phyloP scores from a whole-genome alignment of 92 coral and sea anemone genomes.

The Micromussa lordhowensis region DNA sequence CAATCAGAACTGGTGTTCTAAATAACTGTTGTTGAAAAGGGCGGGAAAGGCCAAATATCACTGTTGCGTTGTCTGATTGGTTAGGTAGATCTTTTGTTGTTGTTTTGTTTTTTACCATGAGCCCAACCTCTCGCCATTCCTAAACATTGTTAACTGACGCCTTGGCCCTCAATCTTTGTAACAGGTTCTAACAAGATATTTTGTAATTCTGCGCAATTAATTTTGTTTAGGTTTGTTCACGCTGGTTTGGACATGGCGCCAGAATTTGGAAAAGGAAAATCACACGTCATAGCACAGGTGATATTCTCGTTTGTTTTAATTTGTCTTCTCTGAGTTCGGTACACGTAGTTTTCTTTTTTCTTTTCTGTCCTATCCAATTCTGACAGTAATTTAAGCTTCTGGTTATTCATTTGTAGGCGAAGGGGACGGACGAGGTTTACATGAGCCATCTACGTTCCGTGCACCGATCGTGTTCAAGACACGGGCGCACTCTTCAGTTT shows the following conservation, averaged over 20 bases:
- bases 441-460: conserved; percentile 66
- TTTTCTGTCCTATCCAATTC: background rate
- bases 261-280: conserved; percentile 85
- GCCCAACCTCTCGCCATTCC: background rate
- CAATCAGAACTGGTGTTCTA: no score
- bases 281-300: conserved; percentile 77
- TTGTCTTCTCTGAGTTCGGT: background rate
- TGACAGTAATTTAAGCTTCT: background rate
- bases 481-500: conserved; percentile 82
- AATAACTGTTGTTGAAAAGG: background rate
- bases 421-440: conserved; percentile 73
- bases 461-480: conserved; percentile 63
- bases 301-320: background rate
- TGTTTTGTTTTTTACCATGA: no score
- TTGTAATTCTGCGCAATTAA: background rate
- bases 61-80: background rate
- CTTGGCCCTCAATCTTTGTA: background rate
- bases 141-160: background rate
- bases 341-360: background rate
- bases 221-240: conserved; percentile 78
- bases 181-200: background rate
- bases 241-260: conserved; percentile 82
- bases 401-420: conserved; percentile 46
- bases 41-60: background rate
- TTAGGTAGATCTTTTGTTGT: background rate